A percentile compares a stretch with the other conserved stretches of the same genome.
Evolutionary conservation across 2,113 vertebrate species (phyloP).

Genomic region (Dendrocopos noguchii): DNA sequence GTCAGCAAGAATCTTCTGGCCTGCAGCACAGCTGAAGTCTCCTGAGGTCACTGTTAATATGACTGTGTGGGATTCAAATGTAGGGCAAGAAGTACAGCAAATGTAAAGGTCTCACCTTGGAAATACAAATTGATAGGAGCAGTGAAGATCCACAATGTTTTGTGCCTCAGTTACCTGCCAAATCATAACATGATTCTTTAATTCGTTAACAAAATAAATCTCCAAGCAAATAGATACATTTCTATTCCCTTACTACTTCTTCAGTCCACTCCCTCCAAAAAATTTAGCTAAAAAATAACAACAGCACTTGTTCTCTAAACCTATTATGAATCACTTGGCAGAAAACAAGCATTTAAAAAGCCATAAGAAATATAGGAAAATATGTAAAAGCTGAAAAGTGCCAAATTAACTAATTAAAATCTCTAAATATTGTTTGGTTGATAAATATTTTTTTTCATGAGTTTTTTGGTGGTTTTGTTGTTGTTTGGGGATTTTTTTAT

Average conservation of each 20-base stretch:
- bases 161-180: not conserved
- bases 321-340: not conserved
- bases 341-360: constrained; percentile 18
- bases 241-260: not conserved
- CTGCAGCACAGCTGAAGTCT: not conserved
- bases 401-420: constrained; percentile 13
- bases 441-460: not conserved
- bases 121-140: not conserved
- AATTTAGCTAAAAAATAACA: not conserved
- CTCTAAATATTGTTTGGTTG: not conserved
- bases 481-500: not conserved
- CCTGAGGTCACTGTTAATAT: not conserved
- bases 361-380: constrained; percentile 1
- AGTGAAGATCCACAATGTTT: not conserved
- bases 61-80: not conserved
- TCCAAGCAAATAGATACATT: not conserved
- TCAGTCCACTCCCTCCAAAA: not conserved
- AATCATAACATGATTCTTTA: not conserved
- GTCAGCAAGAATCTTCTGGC: not conserved
- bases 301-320: not conserved
- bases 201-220: not conserved
- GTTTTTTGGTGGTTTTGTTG: too few species aligned
- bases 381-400: not conserved
- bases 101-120: not conserved
- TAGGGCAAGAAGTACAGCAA: not conserved